Evolutionary conservation across 2,888 invertebrate species (phyloP).

Genomic region (Chromoteleia sp.): DNA sequence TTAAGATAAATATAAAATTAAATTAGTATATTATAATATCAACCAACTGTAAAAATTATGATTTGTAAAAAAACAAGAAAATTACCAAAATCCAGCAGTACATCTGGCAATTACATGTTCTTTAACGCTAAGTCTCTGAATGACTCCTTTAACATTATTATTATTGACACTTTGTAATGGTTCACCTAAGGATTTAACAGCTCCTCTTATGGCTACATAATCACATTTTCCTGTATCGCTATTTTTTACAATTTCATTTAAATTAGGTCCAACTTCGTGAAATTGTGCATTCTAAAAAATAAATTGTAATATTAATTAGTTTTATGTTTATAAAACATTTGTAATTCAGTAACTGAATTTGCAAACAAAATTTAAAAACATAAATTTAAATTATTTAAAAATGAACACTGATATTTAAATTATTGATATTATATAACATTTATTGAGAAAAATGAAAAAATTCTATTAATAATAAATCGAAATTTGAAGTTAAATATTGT

Average conservation of each 20-base stretch:
- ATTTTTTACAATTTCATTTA: constrained; percentile 88
- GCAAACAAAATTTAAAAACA: not conserved
- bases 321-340: too few relatives aligned
- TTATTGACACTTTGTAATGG: constrained; percentile 91
- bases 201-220: constrained; percentile 91
- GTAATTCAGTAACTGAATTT: too few relatives aligned
- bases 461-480: too few relatives aligned
- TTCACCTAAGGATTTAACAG: constrained; percentile 90
- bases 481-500: too few relatives aligned
- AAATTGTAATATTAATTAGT: not conserved
- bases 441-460: too few relatives aligned
- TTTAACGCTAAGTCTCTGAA: constrained; percentile 92
- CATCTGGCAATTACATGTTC: constrained; percentile 94
- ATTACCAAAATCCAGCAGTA: constrained; percentile 92
- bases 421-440: too few relatives aligned
- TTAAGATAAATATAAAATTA: too few relatives aligned
- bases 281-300: constrained; percentile 88
- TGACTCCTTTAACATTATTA: constrained; percentile 90
- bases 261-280: constrained; percentile 88
- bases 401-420: too few relatives aligned
- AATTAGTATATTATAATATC: too few relatives aligned
- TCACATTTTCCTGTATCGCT: constrained; percentile 88
- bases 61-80: too few relatives aligned
- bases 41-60: too few relatives aligned
- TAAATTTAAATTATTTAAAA: too few relatives aligned